Evolutionary conservation across 2,888 invertebrate genomes (phyloP).

Genomic region (Netelia melanura): DNA sequence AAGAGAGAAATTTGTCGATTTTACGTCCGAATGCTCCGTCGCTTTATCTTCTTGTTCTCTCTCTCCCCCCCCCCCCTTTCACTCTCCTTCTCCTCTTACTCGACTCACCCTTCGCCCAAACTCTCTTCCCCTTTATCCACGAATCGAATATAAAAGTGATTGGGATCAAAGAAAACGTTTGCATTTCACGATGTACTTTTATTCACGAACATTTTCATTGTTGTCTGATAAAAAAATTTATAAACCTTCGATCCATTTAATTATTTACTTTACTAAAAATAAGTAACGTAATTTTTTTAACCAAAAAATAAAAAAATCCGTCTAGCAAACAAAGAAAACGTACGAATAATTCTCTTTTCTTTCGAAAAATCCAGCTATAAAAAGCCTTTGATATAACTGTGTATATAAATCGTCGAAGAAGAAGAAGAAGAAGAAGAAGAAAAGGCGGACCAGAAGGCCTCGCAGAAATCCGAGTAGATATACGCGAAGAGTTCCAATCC

Average conservation of each 20-base stretch:
- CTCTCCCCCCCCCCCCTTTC: slow-evolving; percentile 3
- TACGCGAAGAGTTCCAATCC: slow-evolving; percentile 41
- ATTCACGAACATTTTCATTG: slow-evolving; percentile 28
- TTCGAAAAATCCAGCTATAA: no score
- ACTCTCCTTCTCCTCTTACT: background rate
- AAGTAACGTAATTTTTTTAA: background rate
- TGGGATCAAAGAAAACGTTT: slow-evolving; percentile 43
- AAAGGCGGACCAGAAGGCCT: slow-evolving; percentile 14
- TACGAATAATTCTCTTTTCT: background rate
- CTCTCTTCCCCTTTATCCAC: background rate
- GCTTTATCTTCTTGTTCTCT: slow-evolving; percentile 12
- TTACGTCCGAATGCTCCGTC: slow-evolving; percentile 53
- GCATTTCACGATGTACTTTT: slow-evolving; percentile 12
- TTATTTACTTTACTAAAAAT: background rate
- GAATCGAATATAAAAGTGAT: slow-evolving; percentile 34
- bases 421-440: no score
- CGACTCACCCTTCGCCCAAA: slow-evolving; percentile 11
- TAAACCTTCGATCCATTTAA: no score
- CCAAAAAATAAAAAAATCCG: background rate
- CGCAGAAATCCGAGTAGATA: slow-evolving; percentile 19
- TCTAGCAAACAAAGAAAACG: background rate
- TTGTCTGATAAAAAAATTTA: no score
- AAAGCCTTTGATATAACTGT: background rate
- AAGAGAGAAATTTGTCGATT: slow-evolving; percentile 54
- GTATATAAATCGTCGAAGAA: slow-evolving; percentile 24